A percentile compares a stretch with the other conserved stretches of the same genome.
phyloP scores from a whole-genome alignment of 2,113 vertebrate species.

The Nothoprocta perdicaria region DNA sequence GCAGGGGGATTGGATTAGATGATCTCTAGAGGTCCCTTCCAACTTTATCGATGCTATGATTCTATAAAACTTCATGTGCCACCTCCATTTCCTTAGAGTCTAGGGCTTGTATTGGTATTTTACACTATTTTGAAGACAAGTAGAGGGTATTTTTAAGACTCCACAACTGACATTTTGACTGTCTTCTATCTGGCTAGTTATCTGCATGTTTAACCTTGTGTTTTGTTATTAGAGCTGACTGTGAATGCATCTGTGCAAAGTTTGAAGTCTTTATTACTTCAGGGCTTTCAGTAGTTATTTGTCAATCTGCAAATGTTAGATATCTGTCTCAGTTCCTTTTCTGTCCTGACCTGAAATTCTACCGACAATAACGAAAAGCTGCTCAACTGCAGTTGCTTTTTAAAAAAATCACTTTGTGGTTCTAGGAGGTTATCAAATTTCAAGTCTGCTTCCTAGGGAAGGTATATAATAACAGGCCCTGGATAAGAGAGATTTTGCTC shows the following conservation, averaged over 20 bases:
- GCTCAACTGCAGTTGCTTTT: neutral
- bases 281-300: neutral
- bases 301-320: neutral
- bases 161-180: neutral
- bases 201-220: neutral
- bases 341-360: neutral
- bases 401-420: neutral
- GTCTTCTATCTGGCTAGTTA: neutral
- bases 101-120: accelerated
- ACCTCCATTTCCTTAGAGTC: neutral
- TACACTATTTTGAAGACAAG: neutral
- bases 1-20: no score
- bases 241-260: neutral
- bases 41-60: no score
- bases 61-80: neutral
- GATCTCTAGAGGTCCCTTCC: no score
- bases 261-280: neutral
- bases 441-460: neutral
- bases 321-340: neutral
- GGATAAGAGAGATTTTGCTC: neutral
- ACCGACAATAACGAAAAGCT: neutral
- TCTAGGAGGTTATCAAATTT: neutral
- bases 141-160: neutral
- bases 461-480: neutral
- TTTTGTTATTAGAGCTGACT: neutral